These are phyloP conservation scores for Pimpla rufipes DNA, from an alignment of 2,888 invertebrate species.

Conservation along the genomic window DNA sequence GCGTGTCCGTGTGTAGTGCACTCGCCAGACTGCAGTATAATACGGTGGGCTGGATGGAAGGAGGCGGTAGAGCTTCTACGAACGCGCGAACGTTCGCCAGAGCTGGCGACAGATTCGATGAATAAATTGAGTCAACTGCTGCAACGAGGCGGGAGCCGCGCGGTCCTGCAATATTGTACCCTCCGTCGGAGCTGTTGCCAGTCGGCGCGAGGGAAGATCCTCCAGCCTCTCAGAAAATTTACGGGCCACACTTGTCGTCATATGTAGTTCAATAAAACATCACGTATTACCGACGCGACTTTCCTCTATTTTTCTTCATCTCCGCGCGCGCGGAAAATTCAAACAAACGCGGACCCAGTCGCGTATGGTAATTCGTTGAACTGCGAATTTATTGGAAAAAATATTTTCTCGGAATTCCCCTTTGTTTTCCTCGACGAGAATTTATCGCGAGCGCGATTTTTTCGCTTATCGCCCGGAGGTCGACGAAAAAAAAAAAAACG, in stretches of 20 bases:
- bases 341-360: neutral
- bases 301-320: neutral
- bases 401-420: neutral
- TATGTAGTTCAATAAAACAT: slow-evolving; percentile 45
- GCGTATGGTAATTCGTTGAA: neutral
- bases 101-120: slow-evolving; percentile 63
- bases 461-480: neutral
- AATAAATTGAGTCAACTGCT: slow-evolving; percentile 65
- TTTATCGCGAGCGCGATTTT: neutral
- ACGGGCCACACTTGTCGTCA: slow-evolving; percentile 38
- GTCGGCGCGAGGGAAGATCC: slow-evolving; percentile 31
- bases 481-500: neutral
- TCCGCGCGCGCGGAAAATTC: neutral
- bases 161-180: slow-evolving; percentile 23
- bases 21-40: slow-evolving; percentile 39
- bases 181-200: slow-evolving; percentile 6
- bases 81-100: slow-evolving; percentile 49
- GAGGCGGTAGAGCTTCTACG: slow-evolving; percentile 51
- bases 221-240: slow-evolving; percentile 26
- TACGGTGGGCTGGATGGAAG: slow-evolving; percentile 41
- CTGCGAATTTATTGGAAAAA: neutral
- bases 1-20: slow-evolving; percentile 11
- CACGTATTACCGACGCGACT: neutral
- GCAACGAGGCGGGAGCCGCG: slow-evolving; percentile 23
- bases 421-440: neutral